Percentiles rank a stretch among this genome's conserved stretches.
Evolutionary conservation across 2,888 invertebrate species (phyloP).

Genomic region (Melanchra persicariae): DNA sequence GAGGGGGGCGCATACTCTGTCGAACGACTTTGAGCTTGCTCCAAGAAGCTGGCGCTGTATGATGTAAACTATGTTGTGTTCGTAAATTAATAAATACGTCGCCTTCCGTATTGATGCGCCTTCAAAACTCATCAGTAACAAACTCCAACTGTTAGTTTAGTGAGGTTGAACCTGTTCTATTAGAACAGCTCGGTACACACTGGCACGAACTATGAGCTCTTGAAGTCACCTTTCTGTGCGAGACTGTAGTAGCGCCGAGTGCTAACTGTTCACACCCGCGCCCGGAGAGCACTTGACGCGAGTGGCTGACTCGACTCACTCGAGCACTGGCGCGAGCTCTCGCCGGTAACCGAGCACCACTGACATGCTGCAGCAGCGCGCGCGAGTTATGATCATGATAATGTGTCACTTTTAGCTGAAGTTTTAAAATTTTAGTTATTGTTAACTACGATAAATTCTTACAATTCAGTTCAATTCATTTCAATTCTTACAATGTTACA

Average conservation of each 20-base stretch:
- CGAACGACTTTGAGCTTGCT: constrained; percentile 16
- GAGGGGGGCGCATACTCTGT: not conserved
- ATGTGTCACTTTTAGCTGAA: not conserved
- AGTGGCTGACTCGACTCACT: constrained; percentile 55
- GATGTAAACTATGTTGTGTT: constrained; percentile 3
- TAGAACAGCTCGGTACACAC: not conserved
- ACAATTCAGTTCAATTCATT: no score
- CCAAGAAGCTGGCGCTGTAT: not conserved
- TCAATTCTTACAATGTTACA: not conserved
- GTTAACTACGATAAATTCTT: not conserved
- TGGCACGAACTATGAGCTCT: constrained; percentile 3
- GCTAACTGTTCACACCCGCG: constrained; percentile 39
- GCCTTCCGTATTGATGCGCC: not conserved
- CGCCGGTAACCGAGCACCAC: constrained; percentile 16
- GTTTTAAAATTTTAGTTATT: not conserved
- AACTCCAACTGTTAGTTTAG: not conserved
- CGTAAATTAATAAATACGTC: not conserved
- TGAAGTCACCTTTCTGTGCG: constrained; percentile 8
- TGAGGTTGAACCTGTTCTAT: not conserved
- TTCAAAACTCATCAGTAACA: not conserved
- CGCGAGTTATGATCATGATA: constrained; percentile 11
- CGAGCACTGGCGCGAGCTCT: constrained; percentile 12
- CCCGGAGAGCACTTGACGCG: constrained; percentile 30
- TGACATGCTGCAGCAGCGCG: constrained; percentile 11
- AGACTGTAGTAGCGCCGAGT: constrained; percentile 27